Base-by-base conservation (phyloP, 1,140 invertebrate species). In the Protaetia brevitarsis region DNA sequence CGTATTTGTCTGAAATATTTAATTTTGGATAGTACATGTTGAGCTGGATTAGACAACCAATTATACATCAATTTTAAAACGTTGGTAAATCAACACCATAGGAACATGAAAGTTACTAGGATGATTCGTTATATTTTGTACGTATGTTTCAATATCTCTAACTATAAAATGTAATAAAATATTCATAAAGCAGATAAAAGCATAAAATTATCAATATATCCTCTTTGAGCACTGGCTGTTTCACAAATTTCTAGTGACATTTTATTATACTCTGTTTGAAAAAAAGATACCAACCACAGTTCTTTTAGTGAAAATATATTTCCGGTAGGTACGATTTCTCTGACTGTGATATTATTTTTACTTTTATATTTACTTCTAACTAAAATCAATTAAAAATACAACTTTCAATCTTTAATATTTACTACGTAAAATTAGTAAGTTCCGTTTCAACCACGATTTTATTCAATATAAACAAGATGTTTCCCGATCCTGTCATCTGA, bases 291-390 rank as follows among this genome's bases (percentile, higher is more conserved):
- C 19, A 62, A 62, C 31, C 23, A 36, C 30, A 62, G 8, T 34
- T 36, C 60, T 62, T 62, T 62, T 36, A 62, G 4, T 7, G 1
- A n/a, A 62, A 62, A 31, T 30, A 16, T n/a, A 62, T 31, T 11
- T 62, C 29, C 29, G 60, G 60, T 62, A 62, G 31, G 60, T 62
- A 36, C 16, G 2, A 8, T 13, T 16, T 59, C 13, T 29, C 19
- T 8, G 5, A n/a, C 29, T 31, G 57, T 13, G 5, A 29, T 30
- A 59, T 0, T 1, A 59, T 23, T 51, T 51, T 51, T 21, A 16
- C 19, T 19, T 51, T 51, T 26, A 51, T 7, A 11, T 29, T 59
- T 29, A 29, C 13, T 1, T 62, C 30, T 2, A 11, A 30, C 29
- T 16, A 7, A 29, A 21, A 37, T 28, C 5, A 34, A 36, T 19